These are phyloP conservation scores for Apogon talboti DNA, from an alignment of 2,797 vertebrate genomes.

Conservation along the genomic window DNA sequence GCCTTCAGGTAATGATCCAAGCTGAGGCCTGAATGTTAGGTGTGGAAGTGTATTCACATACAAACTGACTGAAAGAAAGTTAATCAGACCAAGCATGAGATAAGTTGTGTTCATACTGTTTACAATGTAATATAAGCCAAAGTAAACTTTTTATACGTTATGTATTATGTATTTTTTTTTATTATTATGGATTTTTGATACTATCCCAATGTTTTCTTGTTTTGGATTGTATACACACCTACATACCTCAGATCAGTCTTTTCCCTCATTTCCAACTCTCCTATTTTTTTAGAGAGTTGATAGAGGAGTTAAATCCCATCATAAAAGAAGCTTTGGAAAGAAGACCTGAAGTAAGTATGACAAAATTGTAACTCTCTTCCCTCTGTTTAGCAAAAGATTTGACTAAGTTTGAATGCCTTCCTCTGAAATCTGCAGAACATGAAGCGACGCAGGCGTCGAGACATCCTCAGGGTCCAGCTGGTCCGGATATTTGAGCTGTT, in stretches of 20 bases:
- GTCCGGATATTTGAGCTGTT: conserved; percentile 99
- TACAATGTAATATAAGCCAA: background rate
- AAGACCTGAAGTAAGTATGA: conserved; percentile 94
- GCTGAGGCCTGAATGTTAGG: background rate
- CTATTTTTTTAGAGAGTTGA: conserved; percentile 88
- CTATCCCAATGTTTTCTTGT: too few relatives aligned
- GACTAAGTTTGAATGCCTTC: background rate
- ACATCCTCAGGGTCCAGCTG: conserved; percentile 98
- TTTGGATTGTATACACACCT: too few relatives aligned
- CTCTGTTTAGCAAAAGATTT: background rate
- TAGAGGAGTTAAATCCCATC: conserved; percentile 98
- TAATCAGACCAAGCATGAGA: background rate
- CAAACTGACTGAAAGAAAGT: background rate
- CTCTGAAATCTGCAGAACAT: conserved; percentile 87
- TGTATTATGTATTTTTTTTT: too few relatives aligned
- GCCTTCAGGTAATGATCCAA: conserved; percentile 89
- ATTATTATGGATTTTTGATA: background rate
- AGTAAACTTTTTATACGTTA: background rate
- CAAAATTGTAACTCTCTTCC: background rate
- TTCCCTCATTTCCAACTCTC: background rate
- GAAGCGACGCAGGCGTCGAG: conserved; percentile 98
- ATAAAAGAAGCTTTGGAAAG: conserved; percentile 99
- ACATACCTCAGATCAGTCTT: too few relatives aligned
- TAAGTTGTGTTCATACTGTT: background rate
- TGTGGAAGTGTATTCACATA: background rate